Conservation (phyloP, 2,113 vertebrate genomes). For the Lontra canadensis region DNA sequence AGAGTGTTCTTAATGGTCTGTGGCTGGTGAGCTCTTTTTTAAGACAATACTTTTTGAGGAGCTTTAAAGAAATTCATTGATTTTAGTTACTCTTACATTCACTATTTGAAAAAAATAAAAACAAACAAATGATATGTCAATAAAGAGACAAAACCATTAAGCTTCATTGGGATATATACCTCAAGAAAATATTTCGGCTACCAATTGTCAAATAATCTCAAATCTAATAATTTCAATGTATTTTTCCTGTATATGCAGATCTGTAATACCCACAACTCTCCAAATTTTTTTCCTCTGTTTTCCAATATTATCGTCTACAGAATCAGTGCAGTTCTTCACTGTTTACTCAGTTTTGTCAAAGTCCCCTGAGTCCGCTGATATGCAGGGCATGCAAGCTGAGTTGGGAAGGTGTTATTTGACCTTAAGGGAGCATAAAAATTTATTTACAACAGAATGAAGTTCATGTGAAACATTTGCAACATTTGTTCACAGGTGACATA, state of each 20-base stretch:
- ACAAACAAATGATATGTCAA: neutral
- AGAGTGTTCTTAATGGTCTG: neutral
- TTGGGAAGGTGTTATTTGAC: neutral
- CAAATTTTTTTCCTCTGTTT: neutral
- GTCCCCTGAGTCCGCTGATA: neutral
- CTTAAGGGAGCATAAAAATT: neutral
- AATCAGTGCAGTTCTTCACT: neutral
- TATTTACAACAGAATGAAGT: neutral
- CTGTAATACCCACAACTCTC: neutral
- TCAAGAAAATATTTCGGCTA: neutral
- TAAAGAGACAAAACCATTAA: neutral
- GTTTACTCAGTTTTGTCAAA: neutral
- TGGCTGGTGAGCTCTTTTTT: neutral
- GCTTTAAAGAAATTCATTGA: neutral
- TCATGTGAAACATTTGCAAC: neutral
- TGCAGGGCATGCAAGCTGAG: rapidly evolving
- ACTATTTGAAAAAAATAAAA: neutral
- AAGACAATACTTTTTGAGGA: neutral
- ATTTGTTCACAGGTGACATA: neutral
- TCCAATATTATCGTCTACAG: neutral
- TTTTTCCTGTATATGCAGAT: neutral
- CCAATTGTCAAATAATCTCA: neutral
- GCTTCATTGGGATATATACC: neutral
- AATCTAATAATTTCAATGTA: neutral
- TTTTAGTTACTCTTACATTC: neutral